A percentile compares a stretch with the other conserved stretches of the same genome.
These are phyloP conservation scores for Abscondita cerata DNA, from an alignment of 2,888 invertebrate species.

Conservation along the genomic window DNA sequence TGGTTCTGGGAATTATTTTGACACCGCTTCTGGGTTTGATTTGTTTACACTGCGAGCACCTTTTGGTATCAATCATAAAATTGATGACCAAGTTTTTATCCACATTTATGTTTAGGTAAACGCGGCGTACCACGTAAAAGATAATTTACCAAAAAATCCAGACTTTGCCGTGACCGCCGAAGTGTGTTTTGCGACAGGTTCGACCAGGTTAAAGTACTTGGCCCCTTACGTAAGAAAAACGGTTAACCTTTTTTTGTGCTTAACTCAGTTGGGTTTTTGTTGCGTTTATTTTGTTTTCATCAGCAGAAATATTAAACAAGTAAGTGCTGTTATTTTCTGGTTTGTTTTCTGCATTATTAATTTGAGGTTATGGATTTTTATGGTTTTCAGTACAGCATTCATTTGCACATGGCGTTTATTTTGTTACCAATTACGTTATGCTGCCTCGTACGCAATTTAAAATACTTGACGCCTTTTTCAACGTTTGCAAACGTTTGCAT, in stretches of 20 bases:
- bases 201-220: constrained; percentile 66
- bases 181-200: constrained; percentile 80
- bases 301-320: constrained; percentile 83
- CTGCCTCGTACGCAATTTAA: constrained; percentile 78
- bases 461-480: constrained; percentile 79
- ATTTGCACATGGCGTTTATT: constrained; percentile 76
- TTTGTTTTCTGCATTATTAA: constrained; percentile 28
- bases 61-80: constrained; percentile 72
- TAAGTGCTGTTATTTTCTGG: constrained; percentile 48
- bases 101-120: constrained; percentile 62
- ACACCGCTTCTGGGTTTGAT: constrained; percentile 82
- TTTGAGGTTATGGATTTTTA: constrained; percentile 73
- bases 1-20: constrained; percentile 77
- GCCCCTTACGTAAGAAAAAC: constrained; percentile 70
- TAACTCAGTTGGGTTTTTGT: constrained; percentile 98
- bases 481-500: constrained; percentile 80
- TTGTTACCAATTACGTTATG: constrained; percentile 75
- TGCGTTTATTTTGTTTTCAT: constrained; percentile 97
- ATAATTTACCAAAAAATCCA: constrained; percentile 63
- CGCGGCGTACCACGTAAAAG: constrained; percentile 73
- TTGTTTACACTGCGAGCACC: constrained; percentile 91
- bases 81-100: too few species aligned
- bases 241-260: constrained; percentile 87
- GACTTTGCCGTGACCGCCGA: constrained; percentile 86
- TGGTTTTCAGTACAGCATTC: constrained; percentile 68